Conservation (phyloP, 2,113 vertebrate genomes). For the Thomomys bottae region DNA sequence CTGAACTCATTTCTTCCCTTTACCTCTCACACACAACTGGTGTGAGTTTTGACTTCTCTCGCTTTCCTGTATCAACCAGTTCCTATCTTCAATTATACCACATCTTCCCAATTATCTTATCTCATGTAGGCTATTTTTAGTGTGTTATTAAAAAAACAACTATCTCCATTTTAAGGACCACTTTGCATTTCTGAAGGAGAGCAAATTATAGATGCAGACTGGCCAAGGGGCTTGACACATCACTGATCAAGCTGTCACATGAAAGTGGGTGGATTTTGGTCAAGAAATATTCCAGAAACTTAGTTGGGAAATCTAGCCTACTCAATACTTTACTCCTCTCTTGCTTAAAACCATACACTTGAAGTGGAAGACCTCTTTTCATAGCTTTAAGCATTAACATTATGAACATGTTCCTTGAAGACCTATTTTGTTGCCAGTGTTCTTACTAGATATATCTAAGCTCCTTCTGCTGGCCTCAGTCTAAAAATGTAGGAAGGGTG, state of each 20-base stretch:
- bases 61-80: background rate
- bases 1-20: background rate
- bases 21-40: background rate
- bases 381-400: background rate
- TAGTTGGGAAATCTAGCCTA: background rate
- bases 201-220: background rate
- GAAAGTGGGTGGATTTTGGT: background rate
- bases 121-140: background rate
- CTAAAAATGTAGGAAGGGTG: background rate
- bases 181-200: background rate
- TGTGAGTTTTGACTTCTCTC: background rate
- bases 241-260: background rate
- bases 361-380: slow-evolving; percentile 1
- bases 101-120: background rate
- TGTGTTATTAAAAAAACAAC: background rate
- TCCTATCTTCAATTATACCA: background rate
- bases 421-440: background rate
- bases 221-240: background rate
- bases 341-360: background rate
- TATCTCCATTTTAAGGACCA: background rate
- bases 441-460: background rate
- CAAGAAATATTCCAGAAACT: background rate
- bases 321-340: background rate
- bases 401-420: background rate
- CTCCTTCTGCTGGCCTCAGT: background rate